These are phyloP conservation scores for Rhodophaea formosa DNA, from an alignment of 2,888 invertebrate genomes.

Conservation along the genomic window DNA sequence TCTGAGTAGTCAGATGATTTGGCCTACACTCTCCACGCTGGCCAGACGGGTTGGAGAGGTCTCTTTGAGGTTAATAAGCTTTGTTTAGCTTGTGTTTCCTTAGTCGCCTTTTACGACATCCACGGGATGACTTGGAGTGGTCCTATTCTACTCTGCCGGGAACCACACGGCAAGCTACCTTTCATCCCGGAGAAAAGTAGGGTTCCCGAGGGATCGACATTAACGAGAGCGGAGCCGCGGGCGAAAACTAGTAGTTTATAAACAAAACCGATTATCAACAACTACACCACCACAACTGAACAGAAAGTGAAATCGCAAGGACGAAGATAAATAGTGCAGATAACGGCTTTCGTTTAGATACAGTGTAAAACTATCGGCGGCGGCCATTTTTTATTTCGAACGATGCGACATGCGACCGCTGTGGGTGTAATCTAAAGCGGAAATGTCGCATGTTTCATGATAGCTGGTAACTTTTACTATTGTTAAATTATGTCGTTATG, in stretches of 20 bases:
- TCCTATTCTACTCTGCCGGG: no score
- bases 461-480: conserved; percentile 9
- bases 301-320: conserved; percentile 17
- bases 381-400: conserved; percentile 11
- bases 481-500: neutral
- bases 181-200: no score
- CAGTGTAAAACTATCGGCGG: conserved; percentile 10
- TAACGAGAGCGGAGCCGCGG: no score
- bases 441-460: conserved; percentile 10
- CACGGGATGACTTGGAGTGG: no score
- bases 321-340: conserved; percentile 17
- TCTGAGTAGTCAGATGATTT: no score
- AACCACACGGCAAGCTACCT: no score
- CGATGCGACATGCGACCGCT: conserved; percentile 2
- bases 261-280: neutral
- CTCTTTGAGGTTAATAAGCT: no score
- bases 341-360: conserved; percentile 14
- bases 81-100: no score
- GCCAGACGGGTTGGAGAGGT: no score
- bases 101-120: no score
- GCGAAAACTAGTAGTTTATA: neutral
- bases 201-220: no score
- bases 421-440: conserved; percentile 14
- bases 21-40: no score
- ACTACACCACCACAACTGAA: neutral